These are phyloP conservation scores for Scartelaos histophorus DNA, from an alignment of 2,113 vertebrate species.

Conservation along the genomic window DNA sequence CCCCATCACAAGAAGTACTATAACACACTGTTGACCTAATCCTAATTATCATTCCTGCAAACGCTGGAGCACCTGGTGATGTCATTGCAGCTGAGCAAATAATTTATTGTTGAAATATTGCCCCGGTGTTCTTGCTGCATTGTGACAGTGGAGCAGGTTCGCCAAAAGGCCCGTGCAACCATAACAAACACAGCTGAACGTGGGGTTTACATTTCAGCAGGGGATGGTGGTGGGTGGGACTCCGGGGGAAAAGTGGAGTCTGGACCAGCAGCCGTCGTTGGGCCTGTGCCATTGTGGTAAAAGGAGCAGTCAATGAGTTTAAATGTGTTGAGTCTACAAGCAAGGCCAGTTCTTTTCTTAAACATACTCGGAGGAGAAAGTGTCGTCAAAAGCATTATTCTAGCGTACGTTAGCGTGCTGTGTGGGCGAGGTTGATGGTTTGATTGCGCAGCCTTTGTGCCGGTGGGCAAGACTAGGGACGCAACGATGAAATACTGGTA, in stretches of 20 bases:
- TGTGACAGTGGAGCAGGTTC: conserved; percentile 63
- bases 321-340: not conserved
- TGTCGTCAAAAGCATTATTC: not conserved
- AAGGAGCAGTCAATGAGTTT: conserved; percentile 39
- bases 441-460: too few relatives aligned
- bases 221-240: conserved; percentile 70
- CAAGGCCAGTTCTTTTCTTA: not conserved
- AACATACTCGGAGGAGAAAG: not conserved
- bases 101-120: conserved; percentile 71
- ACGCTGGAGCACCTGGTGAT: conserved; percentile 64
- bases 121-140: conserved; percentile 62
- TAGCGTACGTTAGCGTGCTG: not conserved
- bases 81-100: conserved; percentile 73
- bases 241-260: conserved; percentile 51
- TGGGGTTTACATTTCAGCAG: conserved; percentile 76
- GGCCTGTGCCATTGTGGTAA: conserved; percentile 59
- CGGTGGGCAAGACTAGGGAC: too few relatives aligned
- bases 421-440: not conserved
- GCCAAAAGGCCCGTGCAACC: conserved; percentile 56
- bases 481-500: too few relatives aligned
- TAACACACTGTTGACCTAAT: conserved; percentile 49
- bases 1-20: not conserved
- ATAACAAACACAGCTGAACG: conserved; percentile 76
- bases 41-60: conserved; percentile 65
- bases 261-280: conserved; percentile 50